A percentile compares a stretch with the other conserved stretches of the same genome.
These are phyloP conservation scores for Ceyx erithaca DNA, from an alignment of 2,797 vertebrate species.

Conservation along the genomic window DNA sequence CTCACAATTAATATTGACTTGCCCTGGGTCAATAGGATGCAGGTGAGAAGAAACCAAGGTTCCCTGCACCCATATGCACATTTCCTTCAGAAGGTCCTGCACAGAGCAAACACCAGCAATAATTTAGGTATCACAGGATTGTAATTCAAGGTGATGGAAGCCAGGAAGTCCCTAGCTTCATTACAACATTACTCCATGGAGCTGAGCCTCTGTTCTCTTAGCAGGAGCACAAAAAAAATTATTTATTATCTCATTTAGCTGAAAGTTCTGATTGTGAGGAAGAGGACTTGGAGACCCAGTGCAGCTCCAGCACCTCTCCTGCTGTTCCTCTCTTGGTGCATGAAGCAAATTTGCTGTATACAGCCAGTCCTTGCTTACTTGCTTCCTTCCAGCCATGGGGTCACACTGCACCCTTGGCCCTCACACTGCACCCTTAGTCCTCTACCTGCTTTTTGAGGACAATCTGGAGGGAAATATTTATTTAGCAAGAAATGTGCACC, in stretches of 20 bases:
- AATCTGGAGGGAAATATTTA: neutral
- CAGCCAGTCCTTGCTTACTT: fast-evolving
- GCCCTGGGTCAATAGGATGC: neutral
- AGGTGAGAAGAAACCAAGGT: neutral
- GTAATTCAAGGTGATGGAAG: neutral
- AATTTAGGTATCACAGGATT: neutral
- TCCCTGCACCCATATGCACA: neutral
- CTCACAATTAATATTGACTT: neutral
- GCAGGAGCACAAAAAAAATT: neutral
- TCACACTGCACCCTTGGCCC: fast-evolving
- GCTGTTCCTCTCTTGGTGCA: neutral
- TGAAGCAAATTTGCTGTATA: fast-evolving
- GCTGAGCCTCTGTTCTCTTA: neutral
- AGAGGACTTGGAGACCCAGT: neutral
- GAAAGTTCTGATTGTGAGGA: neutral
- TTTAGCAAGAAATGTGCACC: neutral
- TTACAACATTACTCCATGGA: neutral
- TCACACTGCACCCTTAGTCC: neutral
- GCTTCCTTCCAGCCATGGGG: fast-evolving
- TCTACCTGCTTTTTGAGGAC: neutral
- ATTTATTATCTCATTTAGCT: neutral
- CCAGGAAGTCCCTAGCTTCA: neutral
- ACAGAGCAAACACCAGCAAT: neutral
- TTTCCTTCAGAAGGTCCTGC: neutral
- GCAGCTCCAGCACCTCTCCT: neutral